Percentiles rank a stretch among this genome's conserved stretches.
These are phyloP conservation scores for Melitaea athalia DNA, from an alignment of 2,888 invertebrate species.

Conservation along the genomic window DNA sequence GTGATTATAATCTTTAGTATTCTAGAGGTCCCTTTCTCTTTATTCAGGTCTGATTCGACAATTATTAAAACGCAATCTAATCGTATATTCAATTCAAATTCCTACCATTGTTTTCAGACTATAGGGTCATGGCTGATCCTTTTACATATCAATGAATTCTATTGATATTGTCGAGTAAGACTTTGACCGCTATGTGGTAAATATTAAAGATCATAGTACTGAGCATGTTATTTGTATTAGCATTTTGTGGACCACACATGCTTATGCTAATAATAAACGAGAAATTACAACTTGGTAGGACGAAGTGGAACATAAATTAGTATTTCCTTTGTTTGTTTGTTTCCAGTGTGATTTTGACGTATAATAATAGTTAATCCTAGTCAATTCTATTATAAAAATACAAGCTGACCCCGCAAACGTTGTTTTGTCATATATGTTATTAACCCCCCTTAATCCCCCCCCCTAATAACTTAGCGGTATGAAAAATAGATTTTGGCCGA, in stretches of 20 bases:
- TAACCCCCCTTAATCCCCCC: too few relatives aligned
- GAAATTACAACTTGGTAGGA: background rate
- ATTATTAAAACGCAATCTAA: constrained; percentile 36
- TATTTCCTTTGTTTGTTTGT: background rate
- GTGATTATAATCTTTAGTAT: constrained; percentile 13
- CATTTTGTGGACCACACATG: constrained; percentile 19
- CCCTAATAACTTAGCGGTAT: too few relatives aligned
- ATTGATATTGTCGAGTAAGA: constrained; percentile 14
- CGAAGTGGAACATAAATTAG: background rate
- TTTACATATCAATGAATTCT: constrained; percentile 35
- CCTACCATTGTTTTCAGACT: constrained; percentile 34
- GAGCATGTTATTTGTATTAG: background rate
- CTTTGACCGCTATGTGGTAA: constrained; percentile 14
- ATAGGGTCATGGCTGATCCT: constrained; percentile 37
- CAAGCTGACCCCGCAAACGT: too few relatives aligned
- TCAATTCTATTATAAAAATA: background rate
- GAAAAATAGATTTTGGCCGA: too few relatives aligned
- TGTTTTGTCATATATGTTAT: too few relatives aligned
- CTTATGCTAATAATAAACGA: constrained; percentile 2
- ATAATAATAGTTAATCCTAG: constrained; percentile 1
- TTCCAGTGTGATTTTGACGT: background rate
- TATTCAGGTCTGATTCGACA: constrained; percentile 21
- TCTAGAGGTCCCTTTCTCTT: constrained; percentile 29
- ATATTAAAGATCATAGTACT: constrained; percentile 3
- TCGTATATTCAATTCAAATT: constrained; percentile 37